These are phyloP conservation scores for Xenotilapia leptura DNA, from an alignment of 2,113 vertebrate species.

Conservation along the genomic window DNA sequence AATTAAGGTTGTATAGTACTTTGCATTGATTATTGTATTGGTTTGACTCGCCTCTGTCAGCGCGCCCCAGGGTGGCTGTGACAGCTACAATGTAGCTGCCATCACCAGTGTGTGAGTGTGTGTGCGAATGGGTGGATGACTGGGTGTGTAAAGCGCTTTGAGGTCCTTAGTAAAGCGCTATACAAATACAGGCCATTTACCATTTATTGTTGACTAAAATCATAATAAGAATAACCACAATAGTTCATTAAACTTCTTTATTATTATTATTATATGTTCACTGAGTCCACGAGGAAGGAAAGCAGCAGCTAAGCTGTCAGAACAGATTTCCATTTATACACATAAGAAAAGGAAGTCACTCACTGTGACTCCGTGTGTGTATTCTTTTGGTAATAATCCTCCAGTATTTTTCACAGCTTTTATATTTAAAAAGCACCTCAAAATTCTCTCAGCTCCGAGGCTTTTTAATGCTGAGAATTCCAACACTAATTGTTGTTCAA, in stretches of 20 bases:
- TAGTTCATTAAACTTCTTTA: background rate
- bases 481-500: background rate
- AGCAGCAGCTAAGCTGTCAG: background rate
- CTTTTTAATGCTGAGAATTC: background rate
- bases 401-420: background rate
- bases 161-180: background rate
- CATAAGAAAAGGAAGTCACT: background rate
- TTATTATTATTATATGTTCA: background rate
- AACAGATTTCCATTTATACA: background rate
- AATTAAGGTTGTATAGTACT: background rate
- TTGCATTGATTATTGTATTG: background rate
- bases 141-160: background rate
- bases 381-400: background rate
- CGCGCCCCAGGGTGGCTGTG: accelerated
- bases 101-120: background rate
- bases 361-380: background rate
- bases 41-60: background rate
- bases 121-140: accelerated
- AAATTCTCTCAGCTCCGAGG: background rate
- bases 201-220: background rate
- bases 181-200: background rate
- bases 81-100: background rate
- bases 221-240: background rate
- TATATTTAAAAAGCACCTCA: background rate
- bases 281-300: background rate